Evolutionary conservation across 2,888 invertebrate genomes (phyloP), one percentile per base, ranked within the genome.

Genomic region (Lepidochitona cinerea): DNA sequence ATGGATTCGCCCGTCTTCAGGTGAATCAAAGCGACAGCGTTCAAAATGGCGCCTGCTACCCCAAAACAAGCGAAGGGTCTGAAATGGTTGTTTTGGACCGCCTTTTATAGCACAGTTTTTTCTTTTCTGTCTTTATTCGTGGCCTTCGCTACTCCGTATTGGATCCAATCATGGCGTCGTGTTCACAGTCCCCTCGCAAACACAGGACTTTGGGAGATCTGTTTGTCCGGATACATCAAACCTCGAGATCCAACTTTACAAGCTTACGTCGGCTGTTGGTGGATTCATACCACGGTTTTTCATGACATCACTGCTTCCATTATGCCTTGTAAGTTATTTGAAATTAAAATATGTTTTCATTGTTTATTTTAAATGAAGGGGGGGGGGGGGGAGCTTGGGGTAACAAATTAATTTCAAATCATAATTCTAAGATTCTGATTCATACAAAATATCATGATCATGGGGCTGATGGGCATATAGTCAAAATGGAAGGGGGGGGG

Each of bases 241-340:
- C 87, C 87, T 1, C 59, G 73, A 18, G 87, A 87, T 37, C 86
- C 86, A 0, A 75, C 73, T 1, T 75, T 87, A 79, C 83, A 85
- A 53, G 83, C 85, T 5, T 87, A 86, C 68, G 87, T 87, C 0
- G 87, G 87, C 0, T 87, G 87, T 74, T 87, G 87, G 87, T 87
- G 87, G 87, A 87, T 87, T 26, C 86, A 86, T 66, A 86, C 87
- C 0, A 75, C 84, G 0, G 84, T 85, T 73, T 87, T 87, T 71
- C 76, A 77, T 7, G 83, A 82, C 49, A 83, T 86, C 6, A 72
- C 72, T 18, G 71, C 80, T 36, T 71, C 78, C 26, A 81, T 87
- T n/a, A 84, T 85, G 85, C 87, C 87, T 53, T 81, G 87, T 87
- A 81, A 82, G 83, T n/a, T n/a, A n/a, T n/a, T n/a, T n/a, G n/a